Conservation (phyloP, 2,113 vertebrate genomes). For the Onychorhynchus coronatus region DNA sequence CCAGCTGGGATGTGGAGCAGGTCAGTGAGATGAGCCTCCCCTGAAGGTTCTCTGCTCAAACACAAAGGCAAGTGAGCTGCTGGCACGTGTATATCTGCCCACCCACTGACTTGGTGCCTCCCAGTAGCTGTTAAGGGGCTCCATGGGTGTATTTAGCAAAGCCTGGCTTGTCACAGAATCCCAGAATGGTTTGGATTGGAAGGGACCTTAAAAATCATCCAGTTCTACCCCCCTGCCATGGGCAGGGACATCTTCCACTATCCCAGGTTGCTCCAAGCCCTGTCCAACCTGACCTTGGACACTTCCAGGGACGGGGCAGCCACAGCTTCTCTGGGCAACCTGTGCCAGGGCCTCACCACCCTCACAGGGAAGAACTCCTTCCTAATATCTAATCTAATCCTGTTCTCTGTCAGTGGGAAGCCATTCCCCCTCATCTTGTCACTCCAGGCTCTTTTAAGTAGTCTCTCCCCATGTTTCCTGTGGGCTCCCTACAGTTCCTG, state of each 20-base stretch:
- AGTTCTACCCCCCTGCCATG: not conserved
- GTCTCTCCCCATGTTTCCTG: not conserved
- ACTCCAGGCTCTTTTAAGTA: not conserved
- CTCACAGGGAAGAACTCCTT: fast-evolving
- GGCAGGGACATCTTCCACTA: not conserved
- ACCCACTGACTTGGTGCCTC: not conserved
- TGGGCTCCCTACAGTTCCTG: not conserved
- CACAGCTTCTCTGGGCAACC: not conserved
- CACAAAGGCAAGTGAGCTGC: not conserved
- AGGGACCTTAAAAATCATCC: not conserved
- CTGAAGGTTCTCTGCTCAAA: not conserved
- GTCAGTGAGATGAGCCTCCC: not conserved
- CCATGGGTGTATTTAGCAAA: not conserved
- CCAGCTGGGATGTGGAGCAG: not conserved
- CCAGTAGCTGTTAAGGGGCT: not conserved
- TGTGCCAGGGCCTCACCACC: fast-evolving
- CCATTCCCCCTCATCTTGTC: not conserved
- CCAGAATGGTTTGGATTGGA: not conserved
- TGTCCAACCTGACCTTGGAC: fast-evolving
- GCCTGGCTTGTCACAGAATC: not conserved
- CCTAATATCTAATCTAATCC: not conserved
- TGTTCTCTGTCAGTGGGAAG: not conserved
- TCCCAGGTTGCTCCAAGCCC: fast-evolving
- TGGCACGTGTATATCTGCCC: not conserved
- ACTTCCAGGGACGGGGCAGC: not conserved